Base-by-base conservation (phyloP, 1,140 invertebrate genomes). In the Eciton burchellii region DNA sequence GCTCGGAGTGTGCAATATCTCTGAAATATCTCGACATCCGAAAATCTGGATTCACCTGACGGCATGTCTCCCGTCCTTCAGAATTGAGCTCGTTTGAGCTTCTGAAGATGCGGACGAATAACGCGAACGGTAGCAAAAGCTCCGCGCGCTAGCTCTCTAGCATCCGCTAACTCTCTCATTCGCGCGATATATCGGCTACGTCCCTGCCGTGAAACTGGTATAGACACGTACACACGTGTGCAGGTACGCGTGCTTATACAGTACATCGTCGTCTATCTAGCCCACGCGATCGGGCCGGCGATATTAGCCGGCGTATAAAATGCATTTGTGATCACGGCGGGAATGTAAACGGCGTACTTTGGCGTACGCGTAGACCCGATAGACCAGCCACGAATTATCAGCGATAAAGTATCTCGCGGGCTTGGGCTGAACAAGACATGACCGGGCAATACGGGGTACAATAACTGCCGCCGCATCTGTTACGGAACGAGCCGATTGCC, bases 281-380 rank as follows among this genome's bases (percentile, higher is more conserved):
- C 86, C 85, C 86, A 88, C 86, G 86, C 86, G 86, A 88, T 87
- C 82, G 65, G 52, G 21, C 41, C 85, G 81, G 59, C 74, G 84
- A 87, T 88, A 87, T 88, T 88, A 88, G 65, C 72, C 83, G 60
- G 86, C 76, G 77, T 77, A 88, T 88, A 88, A 88, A 88, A 88
- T 84, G 77, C 86, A 87, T 88, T 88, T 79, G 85, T 77, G 85
- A 88, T 88, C 85, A 77, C 71, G 77, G 81, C 83, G 84, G 86
- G 86, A 87, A 88, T 88, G 86, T 82, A 88, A 88, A 88, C 84
- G 82, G 65, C 74, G 86, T 59, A 26, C 82, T 84, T 84, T 49
- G 84, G 63, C 86, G 16, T 59, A 26, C 54, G 56, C 82, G 70
- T 84, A 71, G 66, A 24, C n/a, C 12, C 29, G 14, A 45, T 52